A percentile compares a stretch with the other conserved stretches of the same genome.
Evolutionary conservation across 2,113 vertebrate species (phyloP).

Genomic region (Emydura subglobosa): DNA sequence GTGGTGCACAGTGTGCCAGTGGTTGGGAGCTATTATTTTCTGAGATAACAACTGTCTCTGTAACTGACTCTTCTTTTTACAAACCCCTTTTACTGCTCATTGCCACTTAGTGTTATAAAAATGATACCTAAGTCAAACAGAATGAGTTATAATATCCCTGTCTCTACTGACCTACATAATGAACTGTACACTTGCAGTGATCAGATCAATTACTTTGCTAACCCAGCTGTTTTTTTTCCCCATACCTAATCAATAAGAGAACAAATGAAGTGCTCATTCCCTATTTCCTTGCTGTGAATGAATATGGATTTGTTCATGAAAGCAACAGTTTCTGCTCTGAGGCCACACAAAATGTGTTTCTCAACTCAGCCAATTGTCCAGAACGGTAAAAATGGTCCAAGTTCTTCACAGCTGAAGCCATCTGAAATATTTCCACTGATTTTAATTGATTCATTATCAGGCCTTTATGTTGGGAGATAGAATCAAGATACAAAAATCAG

Average conservation of each 20-base stretch:
- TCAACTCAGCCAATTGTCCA: not conserved
- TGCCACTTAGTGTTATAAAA: not conserved
- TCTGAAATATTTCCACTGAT: fast-evolving
- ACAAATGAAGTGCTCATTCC: conserved; percentile 14
- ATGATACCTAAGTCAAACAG: conserved; percentile 24
- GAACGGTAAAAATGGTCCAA: not conserved
- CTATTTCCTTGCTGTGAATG: conserved; percentile 17
- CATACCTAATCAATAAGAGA: conserved; percentile 42
- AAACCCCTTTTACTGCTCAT: not conserved
- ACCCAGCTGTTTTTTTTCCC: not conserved
- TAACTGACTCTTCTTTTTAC: not conserved
- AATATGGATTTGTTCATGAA: conserved; percentile 55
- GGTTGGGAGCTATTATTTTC: not conserved
- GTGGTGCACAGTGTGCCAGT: not conserved
- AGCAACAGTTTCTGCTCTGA: not conserved
- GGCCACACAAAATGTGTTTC: not conserved
- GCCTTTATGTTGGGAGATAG: not conserved
- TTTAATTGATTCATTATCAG: not conserved
- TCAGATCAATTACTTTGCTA: conserved; percentile 36
- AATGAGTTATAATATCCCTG: conserved; percentile 16
- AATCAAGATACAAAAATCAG: not conserved
- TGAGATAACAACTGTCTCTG: not conserved
- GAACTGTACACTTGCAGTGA: not conserved
- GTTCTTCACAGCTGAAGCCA: not conserved
- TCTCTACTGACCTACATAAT: conserved; percentile 37